phyloP scores from a whole-genome alignment of 2,113 vertebrate species.

The Pygoscelis antarcticus region DNA sequence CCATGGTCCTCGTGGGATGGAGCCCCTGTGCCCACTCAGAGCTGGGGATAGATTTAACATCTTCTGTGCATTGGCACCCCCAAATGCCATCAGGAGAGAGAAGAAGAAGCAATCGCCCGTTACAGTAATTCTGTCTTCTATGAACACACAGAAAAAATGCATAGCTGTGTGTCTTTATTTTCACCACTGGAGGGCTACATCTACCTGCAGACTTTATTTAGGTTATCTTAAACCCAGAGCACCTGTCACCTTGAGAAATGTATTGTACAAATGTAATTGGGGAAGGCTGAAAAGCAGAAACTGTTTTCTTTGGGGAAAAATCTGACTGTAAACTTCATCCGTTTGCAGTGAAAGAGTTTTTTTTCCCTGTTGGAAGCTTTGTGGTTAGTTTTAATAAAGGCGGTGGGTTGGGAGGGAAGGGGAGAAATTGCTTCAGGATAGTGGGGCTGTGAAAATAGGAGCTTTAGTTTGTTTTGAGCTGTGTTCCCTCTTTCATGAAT shows the following conservation, averaged over 20 bases:
- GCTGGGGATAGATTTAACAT: neutral
- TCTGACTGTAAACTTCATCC: neutral
- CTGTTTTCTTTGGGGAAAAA: neutral
- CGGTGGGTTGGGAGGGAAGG: neutral
- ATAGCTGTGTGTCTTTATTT: neutral
- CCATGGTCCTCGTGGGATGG: rapidly evolving
- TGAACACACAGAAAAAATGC: neutral
- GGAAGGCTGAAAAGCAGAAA: neutral
- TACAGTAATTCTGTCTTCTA: rapidly evolving
- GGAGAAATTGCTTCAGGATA: neutral
- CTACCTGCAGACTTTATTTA: neutral
- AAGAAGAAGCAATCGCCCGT: rapidly evolving
- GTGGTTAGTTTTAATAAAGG: neutral
- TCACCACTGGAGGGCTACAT: conserved; percentile 55
- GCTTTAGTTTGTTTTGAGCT: neutral
- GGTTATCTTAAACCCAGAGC: neutral
- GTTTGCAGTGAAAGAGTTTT: neutral
- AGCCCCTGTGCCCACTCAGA: rapidly evolving
- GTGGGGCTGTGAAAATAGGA: neutral
- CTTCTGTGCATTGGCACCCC: neutral
- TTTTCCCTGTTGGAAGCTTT: neutral
- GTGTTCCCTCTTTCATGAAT: neutral
- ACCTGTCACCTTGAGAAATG: neutral
- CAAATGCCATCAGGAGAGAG: neutral
- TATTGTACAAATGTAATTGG: neutral